These are phyloP conservation scores for Drosophila quadrilineata DNA, from an alignment of 1,140 invertebrate species.

Conservation along the genomic window DNA sequence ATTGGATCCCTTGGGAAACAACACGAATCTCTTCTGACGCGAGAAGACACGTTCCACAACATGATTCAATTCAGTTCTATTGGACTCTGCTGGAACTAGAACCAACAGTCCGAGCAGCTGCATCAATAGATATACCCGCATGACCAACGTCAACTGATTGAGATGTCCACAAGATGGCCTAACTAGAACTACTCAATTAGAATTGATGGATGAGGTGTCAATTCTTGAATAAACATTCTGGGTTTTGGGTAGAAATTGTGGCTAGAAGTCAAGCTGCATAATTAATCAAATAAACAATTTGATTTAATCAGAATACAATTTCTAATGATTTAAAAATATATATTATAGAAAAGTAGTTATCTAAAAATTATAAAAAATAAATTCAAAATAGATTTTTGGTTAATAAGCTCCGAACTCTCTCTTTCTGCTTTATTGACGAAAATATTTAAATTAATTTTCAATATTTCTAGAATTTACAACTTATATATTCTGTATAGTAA, in stretches of 20 bases:
- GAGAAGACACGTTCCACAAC: conserved; percentile 66
- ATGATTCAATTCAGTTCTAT: conserved; percentile 40
- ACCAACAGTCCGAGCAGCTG: conserved; percentile 10
- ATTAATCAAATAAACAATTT: too few species aligned
- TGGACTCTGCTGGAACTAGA: conserved; percentile 6
- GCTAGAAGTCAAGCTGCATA: too few species aligned
- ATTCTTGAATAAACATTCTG: conserved; percentile 10
- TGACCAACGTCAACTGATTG: conserved; percentile 54
- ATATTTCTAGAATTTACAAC: too few species aligned
- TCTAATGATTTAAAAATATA: too few species aligned
- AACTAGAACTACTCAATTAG: not conserved
- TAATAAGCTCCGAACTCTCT: too few species aligned
- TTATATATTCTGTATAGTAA: too few species aligned
- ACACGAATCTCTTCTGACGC: conserved; percentile 62
- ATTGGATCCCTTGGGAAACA: conserved; percentile 61
- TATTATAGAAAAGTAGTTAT: too few species aligned
- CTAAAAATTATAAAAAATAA: too few species aligned
- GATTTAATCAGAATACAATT: too few species aligned
- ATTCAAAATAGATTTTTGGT: too few species aligned
- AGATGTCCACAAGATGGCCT: conserved; percentile 7
- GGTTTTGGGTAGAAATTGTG: not conserved
- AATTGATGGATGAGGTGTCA: conserved; percentile 13
- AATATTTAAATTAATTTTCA: too few species aligned
- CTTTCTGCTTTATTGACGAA: too few species aligned
- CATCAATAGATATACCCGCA: conserved; percentile 40